phyloP scores from a whole-genome alignment of 2,113 vertebrate species.

The Stegostoma tigrinum region DNA sequence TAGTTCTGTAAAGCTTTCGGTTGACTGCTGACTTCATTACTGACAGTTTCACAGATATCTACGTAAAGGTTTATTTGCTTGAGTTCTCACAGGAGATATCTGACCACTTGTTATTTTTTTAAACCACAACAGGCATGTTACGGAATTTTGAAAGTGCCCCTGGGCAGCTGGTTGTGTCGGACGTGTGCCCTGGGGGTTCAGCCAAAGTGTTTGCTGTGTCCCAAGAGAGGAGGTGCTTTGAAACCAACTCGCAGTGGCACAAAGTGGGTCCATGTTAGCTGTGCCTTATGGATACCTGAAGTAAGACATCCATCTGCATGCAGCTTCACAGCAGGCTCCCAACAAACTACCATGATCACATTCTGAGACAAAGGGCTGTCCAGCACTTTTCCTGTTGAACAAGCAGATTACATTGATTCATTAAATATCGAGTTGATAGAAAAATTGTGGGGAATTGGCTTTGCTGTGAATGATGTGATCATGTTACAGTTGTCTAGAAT shows the following conservation, averaged over 20 bases:
- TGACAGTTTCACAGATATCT: not conserved
- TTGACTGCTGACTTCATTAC: not conserved
- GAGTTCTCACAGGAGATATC: not conserved
- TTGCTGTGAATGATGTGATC: not conserved
- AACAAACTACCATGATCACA: too few relatives aligned
- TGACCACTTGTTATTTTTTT: not conserved
- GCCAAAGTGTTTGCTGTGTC: constrained; percentile 95
- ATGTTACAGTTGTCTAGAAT: not conserved
- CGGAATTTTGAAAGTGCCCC: constrained; percentile 92
- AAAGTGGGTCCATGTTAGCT: constrained; percentile 98
- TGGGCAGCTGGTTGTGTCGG: constrained; percentile 92
- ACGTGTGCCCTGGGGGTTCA: constrained; percentile 90
- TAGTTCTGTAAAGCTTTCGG: not conserved
- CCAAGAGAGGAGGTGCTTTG: constrained; percentile 88
- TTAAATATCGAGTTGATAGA: not conserved
- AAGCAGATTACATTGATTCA: not conserved
- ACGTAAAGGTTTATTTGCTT: not conserved
- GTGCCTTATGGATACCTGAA: constrained; percentile 99
- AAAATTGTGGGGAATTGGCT: not conserved
- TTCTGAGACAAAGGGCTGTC: not conserved
- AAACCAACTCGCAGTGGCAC: constrained; percentile 95
- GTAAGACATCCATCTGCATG: constrained; percentile 51
- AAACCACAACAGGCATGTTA: constrained; percentile 74
- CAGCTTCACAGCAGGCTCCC: not conserved
- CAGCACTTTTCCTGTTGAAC: not conserved